Evolutionary conservation across 2,113 vertebrate genomes (phyloP).

Genomic region (Tragelaphus imberbis): DNA sequence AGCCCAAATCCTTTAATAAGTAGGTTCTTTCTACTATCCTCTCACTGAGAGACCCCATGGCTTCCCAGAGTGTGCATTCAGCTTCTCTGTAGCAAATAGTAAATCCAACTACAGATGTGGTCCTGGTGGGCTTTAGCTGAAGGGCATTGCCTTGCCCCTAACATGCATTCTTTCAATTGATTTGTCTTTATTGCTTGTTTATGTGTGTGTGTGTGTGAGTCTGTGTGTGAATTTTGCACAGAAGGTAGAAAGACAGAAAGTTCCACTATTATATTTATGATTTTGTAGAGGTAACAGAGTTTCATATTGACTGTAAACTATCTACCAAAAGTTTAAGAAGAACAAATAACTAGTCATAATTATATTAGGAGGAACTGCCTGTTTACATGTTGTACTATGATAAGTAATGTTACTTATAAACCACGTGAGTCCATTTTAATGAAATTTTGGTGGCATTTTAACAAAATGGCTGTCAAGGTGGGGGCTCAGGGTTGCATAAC

Average conservation of each 20-base stretch:
- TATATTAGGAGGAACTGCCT: background rate
- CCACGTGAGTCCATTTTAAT: background rate
- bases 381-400: background rate
- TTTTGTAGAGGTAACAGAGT: background rate
- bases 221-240: background rate
- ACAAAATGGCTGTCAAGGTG: background rate
- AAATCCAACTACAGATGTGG: background rate
- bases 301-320: background rate
- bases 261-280: background rate
- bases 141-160: background rate
- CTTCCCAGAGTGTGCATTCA: background rate
- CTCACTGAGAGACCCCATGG: background rate
- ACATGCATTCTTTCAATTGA: background rate
- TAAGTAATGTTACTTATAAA: conserved; percentile 2
- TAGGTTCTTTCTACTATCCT: background rate
- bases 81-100: background rate
- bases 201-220: background rate
- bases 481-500: background rate
- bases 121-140: background rate
- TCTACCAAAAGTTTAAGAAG: background rate
- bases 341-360: background rate
- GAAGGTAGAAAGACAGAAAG: background rate
- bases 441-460: background rate
- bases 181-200: background rate
- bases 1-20: background rate